Evolutionary conservation across 2,113 vertebrate genomes (phyloP), one percentile per base, ranked within the genome.

Genomic region (Hirundichthys speculiger): DNA sequence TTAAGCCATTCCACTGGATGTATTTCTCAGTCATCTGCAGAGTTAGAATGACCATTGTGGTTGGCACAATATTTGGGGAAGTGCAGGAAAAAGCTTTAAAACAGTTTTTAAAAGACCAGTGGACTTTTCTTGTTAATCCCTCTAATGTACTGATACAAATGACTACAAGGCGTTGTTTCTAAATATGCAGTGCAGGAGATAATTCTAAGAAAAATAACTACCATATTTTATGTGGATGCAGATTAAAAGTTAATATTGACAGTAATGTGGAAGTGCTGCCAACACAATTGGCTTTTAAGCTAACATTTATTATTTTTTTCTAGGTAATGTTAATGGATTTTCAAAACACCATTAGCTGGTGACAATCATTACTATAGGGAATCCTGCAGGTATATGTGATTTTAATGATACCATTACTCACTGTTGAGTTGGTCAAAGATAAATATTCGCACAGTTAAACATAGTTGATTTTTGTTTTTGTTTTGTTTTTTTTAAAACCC

Each of bases 391-490:
- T 89, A 73, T 79, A 77, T 85, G 79, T 67, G 83, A 58, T 84
- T 87, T 86, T 88, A 90, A 90, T 88, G 86, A 87, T 63, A 51
- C 75, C 73, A 89, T 90, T 81, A 77, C 70, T 91, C 86, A 87
- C 71, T 34, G 68, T 42, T 78, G 19, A 30, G 58, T 64, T 64
- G 80, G 83, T 83, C 80, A 82, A 70, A 77, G 65, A 64, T 73
- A 82, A 73, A 79, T 60, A 16, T 56, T 38, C 52, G 24, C 25
- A 7, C 11, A 34, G 30, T 34, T 34, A 34, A 5, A 34, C 30
- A 34, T 7, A 34, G 30, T 10, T 34, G 2, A 6, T 34, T 34
- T 34, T n/a, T 15, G 16, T 11, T n/a, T n/a, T n/a, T n/a, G n/a
- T n/a, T n/a, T n/a, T n/a, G n/a, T n/a, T n/a, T n/a, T 41, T 41